phyloP scores from a whole-genome alignment of 2,113 vertebrate species.

The Pygoscelis antarcticus region DNA sequence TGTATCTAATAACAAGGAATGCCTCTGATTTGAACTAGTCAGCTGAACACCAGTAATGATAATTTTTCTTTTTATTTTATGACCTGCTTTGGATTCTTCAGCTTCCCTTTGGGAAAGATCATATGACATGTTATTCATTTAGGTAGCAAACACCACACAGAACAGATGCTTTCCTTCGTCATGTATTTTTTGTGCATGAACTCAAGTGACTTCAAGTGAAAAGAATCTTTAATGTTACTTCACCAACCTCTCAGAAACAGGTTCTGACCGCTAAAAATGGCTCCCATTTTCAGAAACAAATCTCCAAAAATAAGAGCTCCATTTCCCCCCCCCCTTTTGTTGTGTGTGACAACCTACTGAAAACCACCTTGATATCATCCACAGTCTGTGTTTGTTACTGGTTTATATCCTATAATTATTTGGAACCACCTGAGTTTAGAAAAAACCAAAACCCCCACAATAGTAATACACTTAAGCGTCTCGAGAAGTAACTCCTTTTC shows the following conservation, averaged over 20 bases:
- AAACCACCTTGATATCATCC: neutral
- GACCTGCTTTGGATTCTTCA: slow-evolving; percentile 12
- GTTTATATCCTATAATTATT: neutral
- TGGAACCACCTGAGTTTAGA: neutral
- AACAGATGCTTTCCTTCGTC: neutral
- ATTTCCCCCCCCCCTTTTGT: rapidly evolving
- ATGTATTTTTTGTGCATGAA: neutral
- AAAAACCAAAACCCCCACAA: neutral
- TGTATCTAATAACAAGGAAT: slow-evolving; percentile 3
- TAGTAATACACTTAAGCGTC: neutral
- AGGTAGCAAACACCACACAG: neutral
- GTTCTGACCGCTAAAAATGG: neutral
- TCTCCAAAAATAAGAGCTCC: neutral
- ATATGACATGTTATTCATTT: neutral
- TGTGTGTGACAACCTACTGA: neutral
- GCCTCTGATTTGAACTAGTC: neutral
- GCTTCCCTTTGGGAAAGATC: slow-evolving; percentile 24
- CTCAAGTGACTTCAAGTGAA: neutral
- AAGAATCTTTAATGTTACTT: neutral
- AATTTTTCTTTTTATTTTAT: slow-evolving; percentile 16
- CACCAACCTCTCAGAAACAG: neutral
- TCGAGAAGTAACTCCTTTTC: neutral
- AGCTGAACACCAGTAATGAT: neutral
- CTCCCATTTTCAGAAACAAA: neutral
- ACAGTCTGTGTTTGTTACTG: neutral